These are phyloP conservation scores for Epistrophella euchroma DNA, from an alignment of 2,888 invertebrate genomes.

Conservation along the genomic window DNA sequence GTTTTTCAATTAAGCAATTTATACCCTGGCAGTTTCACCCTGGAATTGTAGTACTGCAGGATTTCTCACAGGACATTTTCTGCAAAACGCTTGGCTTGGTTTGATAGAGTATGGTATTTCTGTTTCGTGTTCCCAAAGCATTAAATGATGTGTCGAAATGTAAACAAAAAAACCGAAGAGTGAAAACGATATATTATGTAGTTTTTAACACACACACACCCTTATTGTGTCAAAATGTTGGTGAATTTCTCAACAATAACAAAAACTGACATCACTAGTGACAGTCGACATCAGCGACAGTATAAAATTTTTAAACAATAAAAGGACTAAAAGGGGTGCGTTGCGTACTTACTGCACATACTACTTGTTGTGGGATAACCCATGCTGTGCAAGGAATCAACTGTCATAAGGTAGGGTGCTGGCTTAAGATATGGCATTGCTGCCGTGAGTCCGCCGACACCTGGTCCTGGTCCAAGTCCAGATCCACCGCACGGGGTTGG, in stretches of 20 bases:
- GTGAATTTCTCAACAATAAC: conserved; percentile 37
- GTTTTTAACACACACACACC: conserved; percentile 45
- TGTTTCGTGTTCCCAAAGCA: conserved; percentile 10
- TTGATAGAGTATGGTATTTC: background rate
- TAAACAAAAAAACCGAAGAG: conserved; percentile 31
- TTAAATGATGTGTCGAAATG: conserved; percentile 50
- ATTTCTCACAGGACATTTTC: conserved; percentile 16
- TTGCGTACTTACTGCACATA: conserved; percentile 79
- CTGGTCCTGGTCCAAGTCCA: conserved; percentile 81
- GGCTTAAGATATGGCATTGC: conserved; percentile 86
- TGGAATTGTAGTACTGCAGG: background rate
- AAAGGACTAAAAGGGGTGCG: conserved; percentile 53
- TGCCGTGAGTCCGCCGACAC: conserved; percentile 85
- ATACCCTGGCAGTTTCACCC: conserved; percentile 56
- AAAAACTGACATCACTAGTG: background rate
- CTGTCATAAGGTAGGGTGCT: conserved; percentile 86
- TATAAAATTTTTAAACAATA: conserved; percentile 11
- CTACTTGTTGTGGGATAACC: conserved; percentile 87
- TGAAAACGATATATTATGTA: conserved; percentile 1
- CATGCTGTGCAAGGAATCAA: conserved; percentile 88
- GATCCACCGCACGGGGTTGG: conserved; percentile 77
- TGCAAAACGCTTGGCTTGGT: background rate
- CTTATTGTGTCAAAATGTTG: conserved; percentile 54
- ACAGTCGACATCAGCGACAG: background rate
- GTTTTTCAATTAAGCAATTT: conserved; percentile 75